Evolutionary conservation across 2,797 vertebrate species (phyloP), one percentile per base, ranked within the genome.

Genomic region (Betta splendens): DNA sequence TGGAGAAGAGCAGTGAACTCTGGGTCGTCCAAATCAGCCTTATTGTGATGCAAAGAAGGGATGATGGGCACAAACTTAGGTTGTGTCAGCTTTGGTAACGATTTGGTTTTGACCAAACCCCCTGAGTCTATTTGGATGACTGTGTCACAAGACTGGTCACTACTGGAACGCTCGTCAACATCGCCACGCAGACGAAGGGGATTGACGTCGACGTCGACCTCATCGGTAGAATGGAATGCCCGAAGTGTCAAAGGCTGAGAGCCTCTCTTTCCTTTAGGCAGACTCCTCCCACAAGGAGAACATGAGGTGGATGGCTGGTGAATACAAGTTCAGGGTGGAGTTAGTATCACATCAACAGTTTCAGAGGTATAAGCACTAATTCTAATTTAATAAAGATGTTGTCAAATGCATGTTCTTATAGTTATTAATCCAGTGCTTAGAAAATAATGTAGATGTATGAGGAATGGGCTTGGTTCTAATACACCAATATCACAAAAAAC

Each of bases 61-160:
- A 99, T 96, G 16, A 99, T 98, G 31, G 98, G 95, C 44, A 98
- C 94, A 72, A 97, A 98, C 65, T 98, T 93, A 0, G 94, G 95
- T 15, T 94, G 95, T 1, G 92, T 89, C 69, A 94, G 91, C 0
- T 93, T 92, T 71, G 93, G 88, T 7, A 94, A 89, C 60, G 91
- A 92, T 79, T 93, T 93, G 0, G 94, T 91, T 37, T 94, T 91
- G 45, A 93, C 92, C 3, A 93, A 92, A 49, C 95, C 95, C 0
- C 95, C 93, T 0, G 94, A 94, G 64, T 97, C 94, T 16, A 98
- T 92, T 0, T 96, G 96, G 86, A 99, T 95, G 82, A 99, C 95
- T 0, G 98, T 96, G 83, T 99, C 98, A 7, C 95, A 98, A 1
- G 97, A 99, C 85, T 97, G 96, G 69, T 98, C 95, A 0, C 96